phyloP scores from a whole-genome alignment of 1,140 invertebrate genomes.

The Olivierus martensii region DNA sequence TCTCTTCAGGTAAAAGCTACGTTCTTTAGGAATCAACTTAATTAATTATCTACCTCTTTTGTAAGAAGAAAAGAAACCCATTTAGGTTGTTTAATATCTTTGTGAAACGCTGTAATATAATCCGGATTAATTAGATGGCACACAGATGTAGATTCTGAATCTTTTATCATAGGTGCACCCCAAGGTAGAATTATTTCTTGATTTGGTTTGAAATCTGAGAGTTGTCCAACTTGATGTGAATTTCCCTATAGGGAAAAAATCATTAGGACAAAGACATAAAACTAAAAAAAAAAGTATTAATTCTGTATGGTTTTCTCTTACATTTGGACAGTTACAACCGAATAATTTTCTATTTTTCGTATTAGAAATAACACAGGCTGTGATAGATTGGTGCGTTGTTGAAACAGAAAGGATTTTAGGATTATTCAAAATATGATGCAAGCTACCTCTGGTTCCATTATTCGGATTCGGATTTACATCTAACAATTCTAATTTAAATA shows the following conservation, averaged over 20 bases:
- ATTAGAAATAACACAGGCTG: background rate
- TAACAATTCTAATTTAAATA: constrained; percentile 6
- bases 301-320: no score
- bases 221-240: no score
- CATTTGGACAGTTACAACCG: background rate
- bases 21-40: no score
- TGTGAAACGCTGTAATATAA: constrained; percentile 8
- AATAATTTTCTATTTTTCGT: background rate
- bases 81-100: constrained; percentile 2
- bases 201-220: no score
- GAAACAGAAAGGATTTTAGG: background rate
- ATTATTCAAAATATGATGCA: constrained; percentile 9
- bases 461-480: constrained; percentile 8
- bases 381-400: background rate
- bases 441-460: constrained; percentile 12
- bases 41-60: constrained; percentile 1
- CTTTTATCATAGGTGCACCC: background rate
- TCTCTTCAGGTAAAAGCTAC: no score
- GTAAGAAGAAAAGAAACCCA: constrained; percentile 7
- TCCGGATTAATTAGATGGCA: constrained; percentile 3
- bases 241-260: background rate
- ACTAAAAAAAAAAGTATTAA: no score
- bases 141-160: background rate
- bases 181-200: background rate
- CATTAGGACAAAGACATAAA: background rate